These are phyloP conservation scores for Rhogogaster chlorosoma DNA, from an alignment of 2,888 invertebrate species.

Conservation along the genomic window DNA sequence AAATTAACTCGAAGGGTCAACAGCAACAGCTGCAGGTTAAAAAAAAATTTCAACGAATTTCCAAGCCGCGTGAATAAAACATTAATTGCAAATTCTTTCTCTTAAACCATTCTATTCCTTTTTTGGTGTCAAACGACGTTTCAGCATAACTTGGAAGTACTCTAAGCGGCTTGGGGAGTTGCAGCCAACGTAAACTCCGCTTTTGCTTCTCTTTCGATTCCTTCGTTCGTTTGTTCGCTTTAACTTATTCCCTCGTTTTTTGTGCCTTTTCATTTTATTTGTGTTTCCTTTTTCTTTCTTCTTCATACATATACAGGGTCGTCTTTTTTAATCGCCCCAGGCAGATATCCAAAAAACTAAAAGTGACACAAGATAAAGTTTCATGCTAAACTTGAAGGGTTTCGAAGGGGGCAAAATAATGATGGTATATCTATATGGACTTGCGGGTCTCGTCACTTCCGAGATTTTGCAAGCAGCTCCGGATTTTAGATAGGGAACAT, in stretches of 20 bases:
- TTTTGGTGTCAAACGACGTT: not conserved
- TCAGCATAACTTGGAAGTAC: conserved; percentile 9
- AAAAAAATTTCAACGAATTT: not conserved
- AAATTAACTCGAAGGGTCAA: too few relatives aligned
- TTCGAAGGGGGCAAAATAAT: too few relatives aligned
- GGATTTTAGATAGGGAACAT: too few relatives aligned
- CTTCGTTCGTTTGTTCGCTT: not conserved
- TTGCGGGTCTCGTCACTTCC: too few relatives aligned
- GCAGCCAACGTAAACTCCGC: conserved; percentile 10
- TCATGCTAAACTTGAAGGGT: too few relatives aligned
- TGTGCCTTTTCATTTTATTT: not conserved
- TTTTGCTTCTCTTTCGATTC: not conserved
- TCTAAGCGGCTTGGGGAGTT: conserved; percentile 12
- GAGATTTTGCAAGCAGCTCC: too few relatives aligned
- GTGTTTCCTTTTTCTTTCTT: not conserved
- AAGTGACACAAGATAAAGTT: too few relatives aligned
- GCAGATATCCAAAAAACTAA: too few relatives aligned
- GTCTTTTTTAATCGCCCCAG: too few relatives aligned
- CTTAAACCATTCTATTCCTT: not conserved
- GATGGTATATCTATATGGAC: too few relatives aligned
- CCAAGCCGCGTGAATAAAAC: not conserved
- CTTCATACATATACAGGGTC: too few relatives aligned
- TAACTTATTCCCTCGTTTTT: conserved; percentile 6
- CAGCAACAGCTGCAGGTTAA: too few relatives aligned
- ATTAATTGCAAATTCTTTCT: not conserved